Evolutionary conservation across 2,113 vertebrate species (phyloP).

Genomic region (Bubo bubo): DNA sequence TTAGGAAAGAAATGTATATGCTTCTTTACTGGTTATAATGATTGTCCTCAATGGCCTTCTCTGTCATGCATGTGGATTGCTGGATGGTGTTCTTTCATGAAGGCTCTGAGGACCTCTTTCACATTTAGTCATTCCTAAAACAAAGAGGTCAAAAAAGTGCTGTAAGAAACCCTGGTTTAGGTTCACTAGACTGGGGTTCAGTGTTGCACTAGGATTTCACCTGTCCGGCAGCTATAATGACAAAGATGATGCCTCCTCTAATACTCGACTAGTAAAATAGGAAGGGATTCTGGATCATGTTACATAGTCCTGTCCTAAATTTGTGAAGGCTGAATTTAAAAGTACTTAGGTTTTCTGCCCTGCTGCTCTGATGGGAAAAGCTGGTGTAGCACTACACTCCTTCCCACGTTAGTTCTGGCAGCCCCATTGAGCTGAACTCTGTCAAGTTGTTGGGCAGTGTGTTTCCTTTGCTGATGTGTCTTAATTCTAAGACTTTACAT

Average conservation of each 20-base stretch:
- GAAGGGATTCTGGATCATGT: not conserved
- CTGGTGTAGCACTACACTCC: not conserved
- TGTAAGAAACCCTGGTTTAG: not conserved
- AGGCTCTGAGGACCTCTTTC: not conserved
- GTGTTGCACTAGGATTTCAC: not conserved
- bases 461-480: not conserved
- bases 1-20: not conserved
- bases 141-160: not conserved
- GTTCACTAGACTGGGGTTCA: not conserved
- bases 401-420: fast-evolving
- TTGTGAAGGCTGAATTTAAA: not conserved
- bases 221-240: not conserved
- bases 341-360: not conserved
- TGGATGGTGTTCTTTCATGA: not conserved
- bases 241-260: not conserved
- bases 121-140: not conserved
- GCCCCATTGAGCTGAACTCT: not conserved
- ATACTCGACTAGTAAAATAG: not conserved
- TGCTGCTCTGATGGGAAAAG: not conserved
- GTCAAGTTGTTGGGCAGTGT: no score
- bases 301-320: not conserved
- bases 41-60: not conserved
- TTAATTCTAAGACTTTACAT: not conserved
- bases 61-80: not conserved
- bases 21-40: not conserved